Evolutionary conservation across 2,113 vertebrate genomes (phyloP).

Genomic region (Lophura nycthemera): DNA sequence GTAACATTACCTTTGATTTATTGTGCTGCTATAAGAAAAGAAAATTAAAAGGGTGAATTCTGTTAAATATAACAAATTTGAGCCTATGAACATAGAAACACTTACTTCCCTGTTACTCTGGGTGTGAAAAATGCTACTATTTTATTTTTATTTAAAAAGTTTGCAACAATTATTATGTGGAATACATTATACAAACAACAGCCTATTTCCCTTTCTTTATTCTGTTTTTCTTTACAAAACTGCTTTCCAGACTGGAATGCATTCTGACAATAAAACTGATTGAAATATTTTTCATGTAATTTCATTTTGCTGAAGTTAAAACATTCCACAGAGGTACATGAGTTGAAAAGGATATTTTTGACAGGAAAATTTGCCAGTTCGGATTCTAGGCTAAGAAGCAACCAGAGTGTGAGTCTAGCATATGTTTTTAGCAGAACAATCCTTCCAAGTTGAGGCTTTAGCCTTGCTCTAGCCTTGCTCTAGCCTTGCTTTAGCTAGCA

Average conservation of each 20-base stretch:
- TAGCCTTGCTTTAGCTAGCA: background rate
- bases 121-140: background rate
- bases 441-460: background rate
- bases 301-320: background rate
- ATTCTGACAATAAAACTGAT: constrained; percentile 23
- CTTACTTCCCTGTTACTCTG: background rate
- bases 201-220: constrained; percentile 1
- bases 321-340: background rate
- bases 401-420: background rate
- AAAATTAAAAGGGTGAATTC: background rate
- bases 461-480: background rate
- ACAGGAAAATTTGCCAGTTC: background rate
- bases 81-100: background rate
- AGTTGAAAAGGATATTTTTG: background rate
- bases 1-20: background rate
- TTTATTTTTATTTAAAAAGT: constrained; percentile 46
- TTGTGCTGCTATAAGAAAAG: background rate
- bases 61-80: background rate
- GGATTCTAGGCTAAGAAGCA: background rate
- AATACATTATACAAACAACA: background rate
- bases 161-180: background rate
- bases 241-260: background rate
- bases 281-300: background rate
- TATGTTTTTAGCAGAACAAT: background rate
- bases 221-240: constrained; percentile 15